Evolutionary conservation across 2,113 vertebrate genomes (phyloP), one percentile per base, ranked within the genome.

Genomic region (Balaeniceps rex): DNA sequence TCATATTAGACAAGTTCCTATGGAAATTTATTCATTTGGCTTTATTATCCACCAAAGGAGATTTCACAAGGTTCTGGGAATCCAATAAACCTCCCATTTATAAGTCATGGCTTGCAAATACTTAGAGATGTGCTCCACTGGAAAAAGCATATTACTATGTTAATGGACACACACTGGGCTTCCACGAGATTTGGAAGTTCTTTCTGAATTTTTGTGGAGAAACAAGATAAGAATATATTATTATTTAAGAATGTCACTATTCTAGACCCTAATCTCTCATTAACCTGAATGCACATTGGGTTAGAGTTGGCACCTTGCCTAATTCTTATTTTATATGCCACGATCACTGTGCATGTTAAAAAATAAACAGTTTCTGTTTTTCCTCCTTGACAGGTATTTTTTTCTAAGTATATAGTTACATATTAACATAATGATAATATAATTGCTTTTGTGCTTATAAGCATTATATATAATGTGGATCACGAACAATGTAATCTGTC

Each of bases 31-130:
- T 97, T 92, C 70, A 83, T 93, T 95, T 96, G 90, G 42, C 58
- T 95, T 97, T 90, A 94, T 96, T 96, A 90, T 64, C 46, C 68
- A 94, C 58, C 26, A 89, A 96, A 97, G 81, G 63, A 94, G 71
- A 94, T 94, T 96, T 88, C 93, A 91, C 33, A 66, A 93, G 70
- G 55, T 95, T 95, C 77, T 93, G 71, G 89, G 95, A 96, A 93
- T 96, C 82, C 87, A 94, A 97, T 95, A 96, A 97, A 95, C 58
- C 68, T 96, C 82, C 75, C 87, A 91, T 95, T 96, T 95, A 75
- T 90, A 96, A 96, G 89, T 83, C 78, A 89, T 12, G 64, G 68
- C 78, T 96, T 97, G 89, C 83, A 97, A 95, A 91, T 88, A 95
- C 78, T 95, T 91, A 85, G 38, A 90, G 84, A 89, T 85, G 66